phyloP scores from a whole-genome alignment of 1,140 invertebrate genomes.

The Helicorthomorpha holstii region DNA sequence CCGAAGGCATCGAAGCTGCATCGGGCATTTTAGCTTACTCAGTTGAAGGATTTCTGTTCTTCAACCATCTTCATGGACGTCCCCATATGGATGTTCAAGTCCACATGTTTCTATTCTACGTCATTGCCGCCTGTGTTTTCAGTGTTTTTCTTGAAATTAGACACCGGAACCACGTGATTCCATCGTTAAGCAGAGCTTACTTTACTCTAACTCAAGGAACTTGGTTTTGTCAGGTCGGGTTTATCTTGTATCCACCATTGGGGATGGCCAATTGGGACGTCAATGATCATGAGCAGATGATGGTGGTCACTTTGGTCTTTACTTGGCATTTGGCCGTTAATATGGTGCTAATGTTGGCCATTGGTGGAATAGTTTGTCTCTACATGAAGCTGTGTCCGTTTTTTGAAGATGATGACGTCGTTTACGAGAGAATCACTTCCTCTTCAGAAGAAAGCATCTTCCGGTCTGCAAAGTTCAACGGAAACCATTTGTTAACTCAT shows the following conservation, averaged over 20 bases:
- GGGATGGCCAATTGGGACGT: conserved; percentile 23
- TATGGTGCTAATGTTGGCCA: conserved; percentile 20
- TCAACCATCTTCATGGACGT: conserved; percentile 32
- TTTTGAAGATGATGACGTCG: no score
- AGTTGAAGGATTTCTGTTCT: conserved; percentile 31
- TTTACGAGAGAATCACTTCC: no score
- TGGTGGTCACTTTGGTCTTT: conserved; percentile 30
- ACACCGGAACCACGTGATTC: conserved; percentile 22
- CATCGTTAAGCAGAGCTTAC: conserved; percentile 22
- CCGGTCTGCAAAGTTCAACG: no score
- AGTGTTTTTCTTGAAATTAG: conserved; percentile 25
- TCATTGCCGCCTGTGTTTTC: conserved; percentile 19
- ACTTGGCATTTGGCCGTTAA: conserved; percentile 26
- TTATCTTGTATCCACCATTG: conserved; percentile 31
- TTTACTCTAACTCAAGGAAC: conserved; percentile 30
- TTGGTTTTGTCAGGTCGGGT: conserved; percentile 35
- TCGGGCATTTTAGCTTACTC: conserved; percentile 23
- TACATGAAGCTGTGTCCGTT: no score
- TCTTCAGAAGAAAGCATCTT: no score
- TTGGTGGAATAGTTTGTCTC: conserved; percentile 18
- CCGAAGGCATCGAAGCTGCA: conserved; percentile 27
- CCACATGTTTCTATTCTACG: conserved; percentile 30
- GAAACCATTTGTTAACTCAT: no score
- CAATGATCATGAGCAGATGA: conserved; percentile 29
- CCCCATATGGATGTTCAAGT: conserved; percentile 28